These are phyloP conservation scores for Heliocidaris erythrogramma DNA, from an alignment of 35 echinoderm and acorn worm genomes.

Conservation along the genomic window DNA sequence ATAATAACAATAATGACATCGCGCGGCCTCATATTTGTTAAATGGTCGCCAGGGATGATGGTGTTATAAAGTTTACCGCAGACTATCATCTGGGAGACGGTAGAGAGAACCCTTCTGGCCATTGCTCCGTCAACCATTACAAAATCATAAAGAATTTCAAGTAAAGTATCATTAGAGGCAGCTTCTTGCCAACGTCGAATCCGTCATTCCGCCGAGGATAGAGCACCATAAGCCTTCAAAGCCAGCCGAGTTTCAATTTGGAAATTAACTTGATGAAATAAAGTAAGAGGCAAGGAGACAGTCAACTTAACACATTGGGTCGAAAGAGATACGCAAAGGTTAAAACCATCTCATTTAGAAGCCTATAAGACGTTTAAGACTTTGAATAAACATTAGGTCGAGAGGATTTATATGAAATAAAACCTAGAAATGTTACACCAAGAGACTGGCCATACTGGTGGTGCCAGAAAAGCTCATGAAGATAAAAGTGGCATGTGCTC, in stretches of 20 bases:
- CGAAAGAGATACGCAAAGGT: neutral
- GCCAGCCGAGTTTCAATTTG: slow-evolving; percentile 39
- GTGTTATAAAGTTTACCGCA: slow-evolving; percentile 45
- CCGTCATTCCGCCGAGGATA: slow-evolving; percentile 9
- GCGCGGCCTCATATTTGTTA: slow-evolving; percentile 35
- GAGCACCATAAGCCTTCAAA: neutral
- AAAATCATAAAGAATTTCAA: slow-evolving; percentile 23
- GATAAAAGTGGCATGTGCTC: neutral
- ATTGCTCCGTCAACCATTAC: slow-evolving; percentile 47
- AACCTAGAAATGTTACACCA: neutral
- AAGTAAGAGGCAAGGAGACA: neutral
- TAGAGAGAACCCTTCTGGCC: neutral
- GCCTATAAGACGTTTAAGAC: neutral
- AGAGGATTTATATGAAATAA: neutral
- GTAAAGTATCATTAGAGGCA: slow-evolving; percentile 7
- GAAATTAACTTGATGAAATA: slow-evolving; percentile 20
- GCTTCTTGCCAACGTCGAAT: neutral
- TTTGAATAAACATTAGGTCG: neutral
- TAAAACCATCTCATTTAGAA: neutral
- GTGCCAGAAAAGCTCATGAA: too few species aligned
- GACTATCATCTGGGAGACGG: slow-evolving; percentile 17
- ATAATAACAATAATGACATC: slow-evolving; percentile 23
- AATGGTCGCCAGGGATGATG: slow-evolving; percentile 44
- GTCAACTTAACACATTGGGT: slow-evolving; percentile 9
- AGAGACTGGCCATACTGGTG: neutral